Evolutionary conservation across 1,140 invertebrate genomes (phyloP), one percentile per base, ranked within the genome.

Genomic region (Hylaeus volcanicus): DNA sequence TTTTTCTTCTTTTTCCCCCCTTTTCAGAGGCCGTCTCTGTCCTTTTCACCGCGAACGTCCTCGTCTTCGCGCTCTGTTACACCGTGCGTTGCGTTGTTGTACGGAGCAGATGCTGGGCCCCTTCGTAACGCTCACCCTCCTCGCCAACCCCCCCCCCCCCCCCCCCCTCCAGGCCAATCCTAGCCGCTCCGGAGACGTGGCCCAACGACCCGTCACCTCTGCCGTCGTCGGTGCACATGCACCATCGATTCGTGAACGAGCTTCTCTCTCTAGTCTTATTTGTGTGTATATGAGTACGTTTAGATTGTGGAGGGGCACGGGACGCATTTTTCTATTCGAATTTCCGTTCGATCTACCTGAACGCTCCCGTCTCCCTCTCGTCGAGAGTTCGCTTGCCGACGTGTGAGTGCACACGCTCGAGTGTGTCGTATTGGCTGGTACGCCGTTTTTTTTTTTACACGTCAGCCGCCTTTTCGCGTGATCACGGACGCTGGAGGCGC

Each of bases 81-180:
- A 77, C 56, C 75, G 74, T 83, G 78, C 84, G 72, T 83, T 66
- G 53, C 86, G 86, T 81, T 83, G 70, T 85, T 72, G 80, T 64
- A 79, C 64, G 26, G 72, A 86, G 87, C 87, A 88, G 87, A 88
- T 88, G 88, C 88, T 86, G 88, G 69, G 66, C 81, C 85, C 75
- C 82, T 66, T 65, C 78, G 72, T 65, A 65, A 51, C 56, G 37
- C 60, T 70, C 64, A 45, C 56, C 63, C 75, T 26, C 65, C 63
- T 56, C 48, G 39, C 14, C 15, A 1, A 48, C 3, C 81, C n/a
- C 11, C 2, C 43, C 66, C 48, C 45, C 2, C 43, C 66, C 48
- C 45, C 14, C 11, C 3, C 61, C 5, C 81, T 9, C 37, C 41
- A 51, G 58, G n/a, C 74, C 64, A 79, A 48, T 74, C 74, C 60